Conservation (phyloP, 2,888 invertebrate species). For the Phaonia tiefii region DNA sequence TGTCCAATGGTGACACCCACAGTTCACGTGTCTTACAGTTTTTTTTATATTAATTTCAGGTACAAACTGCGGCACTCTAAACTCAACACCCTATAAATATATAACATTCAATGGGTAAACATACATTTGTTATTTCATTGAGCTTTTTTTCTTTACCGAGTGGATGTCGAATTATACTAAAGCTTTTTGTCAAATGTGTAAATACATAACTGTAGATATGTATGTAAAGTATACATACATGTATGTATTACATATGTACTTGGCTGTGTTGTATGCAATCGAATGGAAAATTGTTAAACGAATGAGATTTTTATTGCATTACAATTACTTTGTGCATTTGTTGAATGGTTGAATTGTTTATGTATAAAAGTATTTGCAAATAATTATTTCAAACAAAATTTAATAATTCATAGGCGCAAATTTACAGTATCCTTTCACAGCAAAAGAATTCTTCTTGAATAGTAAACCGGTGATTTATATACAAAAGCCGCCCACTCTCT, state of each 20-base stretch:
- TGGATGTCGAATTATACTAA: too few relatives aligned
- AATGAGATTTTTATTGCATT: conserved; percentile 69
- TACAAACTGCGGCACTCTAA: too few relatives aligned
- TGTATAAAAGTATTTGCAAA: conserved; percentile 27
- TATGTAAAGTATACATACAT: conserved; percentile 9
- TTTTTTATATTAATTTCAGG: too few relatives aligned
- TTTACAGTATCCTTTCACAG: conserved; percentile 8
- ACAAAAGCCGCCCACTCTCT: too few relatives aligned
- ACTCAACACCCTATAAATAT: background rate
- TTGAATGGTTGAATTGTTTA: conserved; percentile 43
- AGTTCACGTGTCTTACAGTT: too few relatives aligned
- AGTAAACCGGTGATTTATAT: too few relatives aligned
- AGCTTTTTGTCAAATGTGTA: conserved; percentile 4
- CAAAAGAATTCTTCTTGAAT: too few relatives aligned
- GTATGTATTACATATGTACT: conserved; percentile 6
- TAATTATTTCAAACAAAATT: conserved; percentile 27
- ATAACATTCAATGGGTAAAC: conserved; percentile 46
- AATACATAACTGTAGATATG: background rate
- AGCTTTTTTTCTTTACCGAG: background rate
- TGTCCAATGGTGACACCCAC: too few relatives aligned
- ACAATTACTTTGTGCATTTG: conserved; percentile 66
- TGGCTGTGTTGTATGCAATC: conserved; percentile 20
- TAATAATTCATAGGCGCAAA: conserved; percentile 8
- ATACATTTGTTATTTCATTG: conserved; percentile 34
- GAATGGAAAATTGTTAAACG: conserved; percentile 66